A percentile compares a stretch with the other conserved stretches of the same genome.
phyloP scores from a whole-genome alignment of 2,797 vertebrate genomes.

The Aphelocoma californica region DNA sequence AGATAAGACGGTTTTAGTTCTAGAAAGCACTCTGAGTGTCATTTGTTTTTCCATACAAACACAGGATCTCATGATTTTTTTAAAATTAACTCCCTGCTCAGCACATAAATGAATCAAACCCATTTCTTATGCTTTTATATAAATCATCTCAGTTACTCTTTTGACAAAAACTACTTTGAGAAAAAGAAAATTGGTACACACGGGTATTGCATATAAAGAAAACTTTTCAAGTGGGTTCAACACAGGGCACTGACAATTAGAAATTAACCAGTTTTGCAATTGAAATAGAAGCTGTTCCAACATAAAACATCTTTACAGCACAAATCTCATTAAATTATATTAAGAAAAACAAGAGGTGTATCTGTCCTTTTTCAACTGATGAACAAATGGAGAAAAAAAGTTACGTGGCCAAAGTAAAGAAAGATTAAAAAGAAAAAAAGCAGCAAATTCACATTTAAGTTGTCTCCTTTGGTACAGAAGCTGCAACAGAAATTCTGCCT shows the following conservation, averaged over 20 bases:
- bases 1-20: background rate
- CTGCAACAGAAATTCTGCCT: background rate
- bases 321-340: background rate
- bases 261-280: background rate
- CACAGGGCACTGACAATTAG: background rate
- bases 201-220: background rate
- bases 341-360: background rate
- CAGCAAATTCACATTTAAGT: background rate
- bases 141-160: background rate
- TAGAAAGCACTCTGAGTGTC: background rate
- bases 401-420: background rate
- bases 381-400: background rate
- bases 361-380: background rate
- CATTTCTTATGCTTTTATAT: background rate
- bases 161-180: background rate
- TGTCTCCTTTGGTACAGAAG: background rate
- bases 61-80: background rate
- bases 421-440: background rate
- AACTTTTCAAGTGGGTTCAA: background rate
- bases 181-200: background rate
- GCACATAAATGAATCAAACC: background rate
- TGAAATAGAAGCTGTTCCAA: background rate
- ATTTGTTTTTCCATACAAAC: background rate
- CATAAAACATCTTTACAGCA: background rate
- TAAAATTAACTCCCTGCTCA: background rate